Base-by-base conservation (phyloP, 1,140 invertebrate species). In the Camponotus vicinus region DNA sequence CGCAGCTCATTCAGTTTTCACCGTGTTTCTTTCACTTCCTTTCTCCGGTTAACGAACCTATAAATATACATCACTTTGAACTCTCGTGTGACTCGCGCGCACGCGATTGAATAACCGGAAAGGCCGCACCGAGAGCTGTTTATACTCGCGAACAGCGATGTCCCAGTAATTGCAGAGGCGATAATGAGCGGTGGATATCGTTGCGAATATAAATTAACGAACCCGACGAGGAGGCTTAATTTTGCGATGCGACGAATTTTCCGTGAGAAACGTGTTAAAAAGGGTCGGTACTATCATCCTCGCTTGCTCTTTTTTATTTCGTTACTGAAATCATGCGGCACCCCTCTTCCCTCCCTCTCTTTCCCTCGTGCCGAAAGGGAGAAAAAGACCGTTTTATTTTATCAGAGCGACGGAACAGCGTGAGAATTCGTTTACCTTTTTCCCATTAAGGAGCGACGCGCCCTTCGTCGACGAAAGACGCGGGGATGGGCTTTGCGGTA, bases 391-490 rank as follows among this genome's bases (percentile, higher is more conserved):
- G 83, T 93, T 93, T 93, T 92, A 93, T 93, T 93, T 92, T 92
- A 92, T 91, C 87, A 86, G 89, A 87, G 86, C 89, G 79, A 66
- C 71, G 85, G 70, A 93, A 92, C 91, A 92, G 91, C 86, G 92
- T 92, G 92, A 93, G 91, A 93, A 93, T 93, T 93, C 90, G 91
- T 93, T 93, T 93, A 92, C 91, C 90, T 93, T 93, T 92, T 90
- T 90, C 88, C 91, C 92, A 93, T 93, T 92, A 93, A 92, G 89
- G 67, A 89, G 71, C 87, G 89, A 88, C 87, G 88, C 78, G 90
- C 78, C 84, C 87, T 34, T 27, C 45, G 27, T 27, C 78, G 80
- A 85, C 69, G 84, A 55, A 37, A 75, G 34, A 15, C 49, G 78
- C 34, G 45, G 85, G 76, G 78, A 15, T 87, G 87, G 67, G 89